These are phyloP conservation scores for Ostrea denselamellosa DNA, from an alignment of 1,140 invertebrate genomes.

Conservation along the genomic window DNA sequence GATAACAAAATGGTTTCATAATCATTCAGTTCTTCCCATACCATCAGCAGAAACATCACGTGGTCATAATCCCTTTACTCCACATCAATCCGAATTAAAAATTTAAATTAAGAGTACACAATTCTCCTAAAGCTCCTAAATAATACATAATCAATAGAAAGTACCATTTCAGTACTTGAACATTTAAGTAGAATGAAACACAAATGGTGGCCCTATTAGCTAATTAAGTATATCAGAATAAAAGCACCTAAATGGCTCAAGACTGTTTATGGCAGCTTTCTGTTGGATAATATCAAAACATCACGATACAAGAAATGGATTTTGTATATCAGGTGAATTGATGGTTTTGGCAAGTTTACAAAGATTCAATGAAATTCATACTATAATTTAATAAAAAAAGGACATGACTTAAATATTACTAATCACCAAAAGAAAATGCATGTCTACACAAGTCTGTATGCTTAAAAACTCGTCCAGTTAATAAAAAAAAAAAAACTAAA, in stretches of 20 bases:
- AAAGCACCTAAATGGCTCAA: background rate
- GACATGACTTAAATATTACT: background rate
- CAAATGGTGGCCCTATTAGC: constrained; percentile 3
- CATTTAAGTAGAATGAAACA: constrained; percentile 23
- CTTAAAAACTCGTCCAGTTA: background rate
- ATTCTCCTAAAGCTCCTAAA: too few species aligned
- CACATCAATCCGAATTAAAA: background rate
- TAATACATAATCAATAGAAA: background rate
- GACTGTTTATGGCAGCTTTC: constrained; percentile 25
- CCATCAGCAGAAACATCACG: background rate
- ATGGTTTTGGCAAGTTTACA: constrained; percentile 20
- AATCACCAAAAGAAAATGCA: background rate
- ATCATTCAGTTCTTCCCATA: background rate
- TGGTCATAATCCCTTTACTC: background rate
- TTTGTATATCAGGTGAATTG: background rate
- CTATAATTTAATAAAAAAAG: background rate
- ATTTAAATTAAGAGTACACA: too few species aligned
- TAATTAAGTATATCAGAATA: background rate
- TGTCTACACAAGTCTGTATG: background rate
- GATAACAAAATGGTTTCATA: constrained; percentile 1
- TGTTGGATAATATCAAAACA: background rate
- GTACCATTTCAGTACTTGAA: background rate
- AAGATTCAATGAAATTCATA: background rate
- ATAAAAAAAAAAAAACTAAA: too few species aligned
- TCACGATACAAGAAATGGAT: background rate